These are phyloP conservation scores for Xiphophorus hellerii DNA, from an alignment of 2,113 vertebrate species.

Conservation along the genomic window DNA sequence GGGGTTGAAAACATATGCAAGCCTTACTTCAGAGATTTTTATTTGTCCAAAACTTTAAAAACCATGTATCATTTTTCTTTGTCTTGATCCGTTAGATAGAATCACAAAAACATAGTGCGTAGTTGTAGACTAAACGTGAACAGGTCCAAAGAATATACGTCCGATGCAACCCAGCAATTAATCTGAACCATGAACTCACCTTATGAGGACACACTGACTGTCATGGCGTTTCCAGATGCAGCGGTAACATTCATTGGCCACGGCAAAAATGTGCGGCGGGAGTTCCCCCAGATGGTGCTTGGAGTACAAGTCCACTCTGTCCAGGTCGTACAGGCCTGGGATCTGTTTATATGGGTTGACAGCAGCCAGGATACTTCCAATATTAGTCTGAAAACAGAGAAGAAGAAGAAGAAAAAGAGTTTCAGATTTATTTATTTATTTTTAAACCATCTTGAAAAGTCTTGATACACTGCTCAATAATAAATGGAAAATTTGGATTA, in stretches of 20 bases:
- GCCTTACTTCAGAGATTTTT: too few relatives aligned
- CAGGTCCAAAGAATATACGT: background rate
- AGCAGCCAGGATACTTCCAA: constrained; percentile 91
- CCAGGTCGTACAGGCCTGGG: constrained; percentile 83
- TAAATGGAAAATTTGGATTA: too few relatives aligned
- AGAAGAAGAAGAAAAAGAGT: background rate
- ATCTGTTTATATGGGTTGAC: constrained; percentile 93
- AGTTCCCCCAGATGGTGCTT: constrained; percentile 89
- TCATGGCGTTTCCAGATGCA: constrained; percentile 94
- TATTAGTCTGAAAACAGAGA: constrained; percentile 84
- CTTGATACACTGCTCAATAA: too few relatives aligned
- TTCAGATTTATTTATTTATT: background rate
- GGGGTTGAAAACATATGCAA: too few relatives aligned
- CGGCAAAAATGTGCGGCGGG: constrained; percentile 91
- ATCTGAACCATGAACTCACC: constrained; percentile 70
- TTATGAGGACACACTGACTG: constrained; percentile 94
- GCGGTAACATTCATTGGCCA: constrained; percentile 92
- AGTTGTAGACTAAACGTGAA: background rate
- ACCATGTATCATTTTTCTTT: background rate
- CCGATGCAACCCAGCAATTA: background rate
- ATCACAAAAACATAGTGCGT: background rate
- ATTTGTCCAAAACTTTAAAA: background rate
- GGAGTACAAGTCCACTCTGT: constrained; percentile 87
- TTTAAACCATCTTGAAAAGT: too few relatives aligned
- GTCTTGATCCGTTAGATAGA: background rate